These are phyloP conservation scores for Vulpes ferrilata DNA, from an alignment of 2,113 vertebrate species.

Conservation along the genomic window DNA sequence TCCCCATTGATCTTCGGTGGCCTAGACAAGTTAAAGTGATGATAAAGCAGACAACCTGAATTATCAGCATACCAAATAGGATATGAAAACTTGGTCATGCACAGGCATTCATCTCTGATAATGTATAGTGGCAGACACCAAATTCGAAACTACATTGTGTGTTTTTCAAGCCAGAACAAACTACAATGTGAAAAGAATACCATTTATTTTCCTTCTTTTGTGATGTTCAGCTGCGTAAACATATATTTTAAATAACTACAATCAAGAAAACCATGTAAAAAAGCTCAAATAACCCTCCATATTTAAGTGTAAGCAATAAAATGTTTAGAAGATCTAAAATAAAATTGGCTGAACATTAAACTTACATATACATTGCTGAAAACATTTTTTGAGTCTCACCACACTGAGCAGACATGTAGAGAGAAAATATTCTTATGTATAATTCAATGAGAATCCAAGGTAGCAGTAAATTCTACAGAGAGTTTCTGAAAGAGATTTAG, in stretches of 20 bases:
- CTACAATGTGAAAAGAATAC: constrained; percentile 26
- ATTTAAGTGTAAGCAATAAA: background rate
- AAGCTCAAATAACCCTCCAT: background rate
- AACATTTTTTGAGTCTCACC: background rate
- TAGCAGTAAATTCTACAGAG: constrained; percentile 58
- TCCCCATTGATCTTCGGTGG: constrained; percentile 70
- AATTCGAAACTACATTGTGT: constrained; percentile 65
- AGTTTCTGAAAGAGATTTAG: constrained; percentile 62
- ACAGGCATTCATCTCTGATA: constrained; percentile 39
- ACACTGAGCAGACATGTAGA: background rate
- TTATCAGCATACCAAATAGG: background rate
- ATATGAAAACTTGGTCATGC: constrained; percentile 71
- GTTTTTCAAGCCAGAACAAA: constrained; percentile 56
- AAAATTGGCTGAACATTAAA: constrained; percentile 1
- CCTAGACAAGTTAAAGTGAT: constrained; percentile 64
- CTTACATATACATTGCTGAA: background rate
- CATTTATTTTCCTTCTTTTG: constrained; percentile 18
- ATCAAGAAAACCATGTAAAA: background rate
- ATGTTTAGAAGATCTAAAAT: constrained; percentile 16
- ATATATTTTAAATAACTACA: constrained; percentile 40
- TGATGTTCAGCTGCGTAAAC: background rate
- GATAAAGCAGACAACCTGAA: constrained; percentile 67
- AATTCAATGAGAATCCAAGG: constrained; percentile 68
- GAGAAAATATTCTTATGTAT: constrained; percentile 26
- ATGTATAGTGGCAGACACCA: constrained; percentile 13